Evolutionary conservation across 2,113 vertebrate genomes (phyloP).

Genomic region (Dromas ardeola): DNA sequence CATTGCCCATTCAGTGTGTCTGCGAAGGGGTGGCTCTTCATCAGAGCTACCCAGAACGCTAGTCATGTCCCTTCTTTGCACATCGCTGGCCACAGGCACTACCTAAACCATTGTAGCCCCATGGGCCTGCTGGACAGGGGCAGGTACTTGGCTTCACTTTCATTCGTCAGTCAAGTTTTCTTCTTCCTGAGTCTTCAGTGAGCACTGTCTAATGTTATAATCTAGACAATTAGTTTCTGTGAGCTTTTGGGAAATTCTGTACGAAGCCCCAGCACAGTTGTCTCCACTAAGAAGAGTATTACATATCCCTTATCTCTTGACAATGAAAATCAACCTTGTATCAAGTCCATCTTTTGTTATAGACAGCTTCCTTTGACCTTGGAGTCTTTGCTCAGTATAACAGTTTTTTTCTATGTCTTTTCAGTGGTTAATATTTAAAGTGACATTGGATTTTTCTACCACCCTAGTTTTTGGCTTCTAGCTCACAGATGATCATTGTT

Average conservation of each 20-base stretch:
- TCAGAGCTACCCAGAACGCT: neutral
- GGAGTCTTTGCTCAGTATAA: neutral
- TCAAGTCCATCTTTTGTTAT: neutral
- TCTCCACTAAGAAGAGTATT: neutral
- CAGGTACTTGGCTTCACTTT: neutral
- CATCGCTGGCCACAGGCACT: neutral
- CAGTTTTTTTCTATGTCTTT: neutral
- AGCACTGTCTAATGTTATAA: neutral
- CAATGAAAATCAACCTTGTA: neutral
- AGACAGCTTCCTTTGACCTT: neutral
- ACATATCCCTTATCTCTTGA: neutral
- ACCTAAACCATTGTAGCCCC: rapidly evolving
- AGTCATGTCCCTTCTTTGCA: neutral
- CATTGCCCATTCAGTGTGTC: neutral
- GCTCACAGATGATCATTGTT: neutral
- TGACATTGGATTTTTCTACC: neutral
- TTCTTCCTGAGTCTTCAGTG: neutral
- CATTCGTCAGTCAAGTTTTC: neutral
- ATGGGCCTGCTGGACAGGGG: neutral
- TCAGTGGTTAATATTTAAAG: neutral
- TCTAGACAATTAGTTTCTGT: neutral
- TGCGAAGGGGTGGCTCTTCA: rapidly evolving
- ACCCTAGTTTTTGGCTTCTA: neutral
- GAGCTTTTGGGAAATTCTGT: neutral
- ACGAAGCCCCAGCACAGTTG: neutral